Evolutionary conservation across 2,113 vertebrate genomes (phyloP).

Genomic region (Plecotus auritus): DNA sequence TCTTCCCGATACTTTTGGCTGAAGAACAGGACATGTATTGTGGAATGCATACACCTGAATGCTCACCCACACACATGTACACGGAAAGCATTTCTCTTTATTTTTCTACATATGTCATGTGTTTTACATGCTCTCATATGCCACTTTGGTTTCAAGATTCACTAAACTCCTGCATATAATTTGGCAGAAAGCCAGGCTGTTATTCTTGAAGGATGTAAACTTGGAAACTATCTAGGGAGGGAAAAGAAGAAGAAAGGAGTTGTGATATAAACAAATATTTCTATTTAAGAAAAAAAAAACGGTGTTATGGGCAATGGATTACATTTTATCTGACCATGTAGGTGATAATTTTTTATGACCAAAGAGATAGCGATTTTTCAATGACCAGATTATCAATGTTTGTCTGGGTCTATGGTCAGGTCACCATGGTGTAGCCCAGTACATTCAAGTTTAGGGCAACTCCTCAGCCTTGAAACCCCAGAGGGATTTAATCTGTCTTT

Average conservation of each 20-base stretch:
- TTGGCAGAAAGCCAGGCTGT: conserved; percentile 53
- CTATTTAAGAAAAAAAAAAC: conserved; percentile 58
- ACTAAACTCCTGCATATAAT: conserved; percentile 62
- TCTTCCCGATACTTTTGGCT: conserved; percentile 54
- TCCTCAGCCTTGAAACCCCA: background rate
- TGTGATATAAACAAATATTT: conserved; percentile 58
- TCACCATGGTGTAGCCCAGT: background rate
- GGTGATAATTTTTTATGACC: conserved; percentile 22
- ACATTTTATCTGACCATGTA: conserved; percentile 30
- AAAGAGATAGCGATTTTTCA: background rate
- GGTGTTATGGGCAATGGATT: conserved; percentile 4
- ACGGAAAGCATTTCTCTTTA: background rate
- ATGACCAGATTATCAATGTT: conserved; percentile 37
- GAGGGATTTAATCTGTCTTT: background rate
- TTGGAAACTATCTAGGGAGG: conserved; percentile 53
- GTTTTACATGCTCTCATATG: conserved; percentile 45
- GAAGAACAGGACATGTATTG: background rate
- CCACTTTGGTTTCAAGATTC: conserved; percentile 33
- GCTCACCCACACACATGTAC: background rate
- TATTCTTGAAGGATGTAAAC: conserved; percentile 67
- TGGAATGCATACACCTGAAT: conserved; percentile 18
- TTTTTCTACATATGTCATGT: conserved; percentile 37
- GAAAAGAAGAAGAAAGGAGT: conserved; percentile 53
- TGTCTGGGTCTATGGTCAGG: background rate
- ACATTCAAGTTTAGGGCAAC: background rate